A percentile compares a stretch with the other conserved stretches of the same genome.
Evolutionary conservation across 1,140 invertebrate species (phyloP).

Genomic region (Ylistrum balloti): DNA sequence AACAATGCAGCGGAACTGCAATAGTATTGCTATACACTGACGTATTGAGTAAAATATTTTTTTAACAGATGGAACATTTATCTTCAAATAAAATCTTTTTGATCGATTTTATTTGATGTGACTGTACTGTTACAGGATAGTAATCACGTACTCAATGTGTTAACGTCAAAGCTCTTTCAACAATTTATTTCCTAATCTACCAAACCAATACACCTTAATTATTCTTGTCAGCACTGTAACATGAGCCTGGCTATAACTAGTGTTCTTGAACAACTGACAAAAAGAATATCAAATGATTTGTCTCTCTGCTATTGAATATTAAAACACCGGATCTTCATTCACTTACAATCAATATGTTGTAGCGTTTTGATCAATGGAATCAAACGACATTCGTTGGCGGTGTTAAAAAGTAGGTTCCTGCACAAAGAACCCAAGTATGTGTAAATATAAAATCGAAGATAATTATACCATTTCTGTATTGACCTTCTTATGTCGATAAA

Average conservation of each 20-base stretch:
- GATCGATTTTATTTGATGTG: too few species aligned
- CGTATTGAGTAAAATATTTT: too few species aligned
- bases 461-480: background rate
- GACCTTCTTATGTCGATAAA: background rate
- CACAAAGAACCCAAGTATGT: background rate
- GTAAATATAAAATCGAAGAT: conserved; percentile 16
- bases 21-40: too few species aligned
- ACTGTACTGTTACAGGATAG: too few species aligned
- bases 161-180: too few species aligned
- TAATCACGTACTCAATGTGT: too few species aligned
- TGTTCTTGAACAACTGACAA: background rate
- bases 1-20: too few species aligned
- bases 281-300: background rate
- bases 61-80: too few species aligned
- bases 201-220: background rate
- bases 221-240: background rate
- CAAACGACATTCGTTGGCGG: background rate
- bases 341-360: background rate
- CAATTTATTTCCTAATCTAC: too few species aligned
- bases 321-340: background rate
- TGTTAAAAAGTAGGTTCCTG: background rate
- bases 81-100: too few species aligned
- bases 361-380: background rate
- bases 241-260: background rate
- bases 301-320: background rate